Percentiles rank a stretch among this genome's conserved stretches.
Evolutionary conservation across 1,140 invertebrate species (phyloP).

Genomic region (Drosophila virilis): DNA sequence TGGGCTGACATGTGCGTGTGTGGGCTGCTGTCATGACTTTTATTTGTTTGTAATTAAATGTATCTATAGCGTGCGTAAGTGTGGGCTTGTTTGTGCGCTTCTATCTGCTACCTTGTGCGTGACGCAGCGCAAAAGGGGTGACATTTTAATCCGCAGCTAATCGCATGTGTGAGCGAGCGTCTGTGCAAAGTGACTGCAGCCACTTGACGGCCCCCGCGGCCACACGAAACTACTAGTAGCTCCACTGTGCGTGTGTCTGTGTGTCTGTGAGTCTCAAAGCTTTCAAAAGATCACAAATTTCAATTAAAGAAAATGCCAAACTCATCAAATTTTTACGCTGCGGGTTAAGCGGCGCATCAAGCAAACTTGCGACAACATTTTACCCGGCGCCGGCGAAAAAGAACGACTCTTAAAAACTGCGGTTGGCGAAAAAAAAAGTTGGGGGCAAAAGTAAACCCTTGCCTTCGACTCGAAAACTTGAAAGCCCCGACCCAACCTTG

Average conservation of each 20-base stretch:
- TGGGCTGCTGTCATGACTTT: constrained; percentile 76
- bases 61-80: constrained; percentile 55
- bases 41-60: constrained; percentile 84
- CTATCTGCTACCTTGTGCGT: constrained; percentile 55
- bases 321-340: constrained; percentile 83
- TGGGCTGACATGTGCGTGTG: constrained; percentile 28
- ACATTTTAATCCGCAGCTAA: constrained; percentile 84
- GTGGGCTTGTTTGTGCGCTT: neutral
- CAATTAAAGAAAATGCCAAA: constrained; percentile 83
- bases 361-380: constrained; percentile 63
- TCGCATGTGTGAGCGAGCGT: constrained; percentile 74
- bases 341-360: constrained; percentile 63
- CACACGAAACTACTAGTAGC: constrained; percentile 18
- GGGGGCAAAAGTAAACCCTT: constrained; percentile 5
- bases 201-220: constrained; percentile 54
- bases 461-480: neutral
- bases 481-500: constrained; percentile 13
- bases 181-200: constrained; percentile 70
- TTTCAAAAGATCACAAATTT: constrained; percentile 83
- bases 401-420: constrained; percentile 63
- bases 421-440: constrained; percentile 58
- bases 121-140: constrained; percentile 74
- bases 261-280: constrained; percentile 59
- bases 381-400: constrained; percentile 8
- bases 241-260: neutral